Evolutionary conservation across 2,888 invertebrate species (phyloP).

Genomic region (Aleiodes leptofemur): DNA sequence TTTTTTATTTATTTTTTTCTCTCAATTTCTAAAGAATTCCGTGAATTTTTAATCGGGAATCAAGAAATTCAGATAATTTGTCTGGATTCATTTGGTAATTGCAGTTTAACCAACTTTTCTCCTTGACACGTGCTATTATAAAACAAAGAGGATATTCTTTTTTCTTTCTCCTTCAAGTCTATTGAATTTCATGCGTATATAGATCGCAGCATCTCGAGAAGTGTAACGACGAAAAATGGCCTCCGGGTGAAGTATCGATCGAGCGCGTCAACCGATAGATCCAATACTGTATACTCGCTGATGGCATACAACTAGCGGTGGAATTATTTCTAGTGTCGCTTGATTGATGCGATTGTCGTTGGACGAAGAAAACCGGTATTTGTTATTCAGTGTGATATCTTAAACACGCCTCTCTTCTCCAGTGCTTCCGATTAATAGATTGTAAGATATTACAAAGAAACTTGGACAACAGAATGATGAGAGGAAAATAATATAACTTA

Average conservation of each 20-base stretch:
- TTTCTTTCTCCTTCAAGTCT: not conserved
- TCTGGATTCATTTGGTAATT: conserved; percentile 1
- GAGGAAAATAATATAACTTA: too few species aligned
- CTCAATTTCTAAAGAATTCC: not conserved
- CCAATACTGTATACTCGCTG: conserved; percentile 14
- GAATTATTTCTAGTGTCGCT: conserved; percentile 72
- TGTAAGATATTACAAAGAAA: not conserved
- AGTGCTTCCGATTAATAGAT: conserved; percentile 1
- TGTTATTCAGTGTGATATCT: conserved; percentile 45
- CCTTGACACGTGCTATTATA: not conserved
- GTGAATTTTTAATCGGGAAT: conserved; percentile 2
- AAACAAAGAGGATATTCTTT: not conserved
- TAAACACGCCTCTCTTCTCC: not conserved
- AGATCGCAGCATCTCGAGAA: conserved; percentile 4
- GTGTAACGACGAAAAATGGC: conserved; percentile 8
- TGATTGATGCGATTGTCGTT: conserved; percentile 74
- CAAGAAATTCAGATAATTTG: conserved; percentile 5
- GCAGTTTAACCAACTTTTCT: not conserved
- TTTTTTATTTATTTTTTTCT: not conserved
- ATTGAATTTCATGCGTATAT: conserved; percentile 4
- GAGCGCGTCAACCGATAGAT: conserved; percentile 12
- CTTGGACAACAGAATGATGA: too few species aligned
- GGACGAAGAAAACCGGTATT: conserved; percentile 71
- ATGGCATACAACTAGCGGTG: conserved; percentile 58
- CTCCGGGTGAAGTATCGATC: conserved; percentile 4